Conservation (phyloP, 2,113 vertebrate genomes). For the Cercocebus atys region DNA sequence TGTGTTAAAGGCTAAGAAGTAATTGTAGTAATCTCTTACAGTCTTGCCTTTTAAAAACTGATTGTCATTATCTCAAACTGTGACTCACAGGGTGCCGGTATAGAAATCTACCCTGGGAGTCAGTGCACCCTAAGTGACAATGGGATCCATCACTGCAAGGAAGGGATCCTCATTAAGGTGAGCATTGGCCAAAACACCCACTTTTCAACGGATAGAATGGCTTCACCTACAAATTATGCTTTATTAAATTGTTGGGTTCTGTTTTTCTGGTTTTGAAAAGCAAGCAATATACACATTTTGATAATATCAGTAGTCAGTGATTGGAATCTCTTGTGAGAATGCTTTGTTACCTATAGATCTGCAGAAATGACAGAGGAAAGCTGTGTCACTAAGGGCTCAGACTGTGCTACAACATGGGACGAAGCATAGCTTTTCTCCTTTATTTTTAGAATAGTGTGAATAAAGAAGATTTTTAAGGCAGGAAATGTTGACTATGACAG, state of each 20-base stretch:
- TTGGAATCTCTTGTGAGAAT: neutral
- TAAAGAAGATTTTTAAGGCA: neutral
- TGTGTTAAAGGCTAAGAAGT: neutral
- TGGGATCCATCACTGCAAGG: constrained; percentile 96
- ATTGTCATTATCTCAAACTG: neutral
- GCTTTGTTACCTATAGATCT: neutral
- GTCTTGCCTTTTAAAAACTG: neutral
- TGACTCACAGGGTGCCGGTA: constrained; percentile 90
- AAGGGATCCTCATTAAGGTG: constrained; percentile 98
- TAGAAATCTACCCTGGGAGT: constrained; percentile 97
- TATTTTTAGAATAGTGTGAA: constrained; percentile 1
- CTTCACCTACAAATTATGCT: neutral
- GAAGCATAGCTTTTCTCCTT: constrained; percentile 20
- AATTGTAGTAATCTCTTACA: neutral
- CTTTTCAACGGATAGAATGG: neutral
- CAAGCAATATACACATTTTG: neutral
- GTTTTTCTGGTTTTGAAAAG: neutral
- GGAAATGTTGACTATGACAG: neutral
- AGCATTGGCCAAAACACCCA: constrained; percentile 41
- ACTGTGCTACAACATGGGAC: neutral
- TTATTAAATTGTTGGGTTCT: neutral
- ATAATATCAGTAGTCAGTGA: neutral
- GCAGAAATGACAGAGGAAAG: neutral
- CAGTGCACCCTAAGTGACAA: constrained; percentile 90
- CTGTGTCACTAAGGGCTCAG: neutral